A percentile compares a stretch with the other conserved stretches of the same genome.
phyloP scores from a whole-genome alignment of 2,797 vertebrate genomes.

The Lagorchestes hirsutus region DNA sequence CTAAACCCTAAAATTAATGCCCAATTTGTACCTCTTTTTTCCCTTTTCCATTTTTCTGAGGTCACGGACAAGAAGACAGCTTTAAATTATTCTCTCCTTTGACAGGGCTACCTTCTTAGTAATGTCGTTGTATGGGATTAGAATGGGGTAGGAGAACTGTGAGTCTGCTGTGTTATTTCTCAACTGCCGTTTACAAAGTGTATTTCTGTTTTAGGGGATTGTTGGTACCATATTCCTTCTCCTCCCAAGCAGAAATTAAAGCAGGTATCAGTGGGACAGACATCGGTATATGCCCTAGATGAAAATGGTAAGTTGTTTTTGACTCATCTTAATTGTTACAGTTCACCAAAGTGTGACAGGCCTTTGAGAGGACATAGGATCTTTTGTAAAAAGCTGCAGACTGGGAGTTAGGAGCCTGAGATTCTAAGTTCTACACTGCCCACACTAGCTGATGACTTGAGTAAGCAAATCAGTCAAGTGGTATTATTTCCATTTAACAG shows the following conservation, averaged over 20 bases:
- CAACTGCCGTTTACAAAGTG: rapidly evolving
- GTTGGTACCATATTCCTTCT: constrained; percentile 97
- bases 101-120: not conserved
- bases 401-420: not conserved
- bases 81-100: not conserved
- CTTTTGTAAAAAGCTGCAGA: not conserved
- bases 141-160: not conserved
- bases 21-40: not conserved
- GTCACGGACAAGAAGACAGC: not conserved
- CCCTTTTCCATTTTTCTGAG: not conserved
- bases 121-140: not conserved
- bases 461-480: not conserved
- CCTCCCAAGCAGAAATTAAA: constrained; percentile 94
- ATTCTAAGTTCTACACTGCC: not conserved
- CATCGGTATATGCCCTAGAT: constrained; percentile 92
- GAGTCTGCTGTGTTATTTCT: not conserved
- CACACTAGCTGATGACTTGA: not conserved
- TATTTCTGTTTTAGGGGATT: constrained; percentile 87
- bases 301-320: constrained; percentile 91
- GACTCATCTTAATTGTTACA: not conserved
- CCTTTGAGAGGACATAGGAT: not conserved
- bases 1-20: not conserved
- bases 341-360: not conserved
- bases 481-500: not conserved
- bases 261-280: constrained; percentile 96